Percentiles rank a stretch among this genome's conserved stretches.
phyloP scores from a whole-genome alignment of 2,113 vertebrate species.

The Rallus limicola region DNA sequence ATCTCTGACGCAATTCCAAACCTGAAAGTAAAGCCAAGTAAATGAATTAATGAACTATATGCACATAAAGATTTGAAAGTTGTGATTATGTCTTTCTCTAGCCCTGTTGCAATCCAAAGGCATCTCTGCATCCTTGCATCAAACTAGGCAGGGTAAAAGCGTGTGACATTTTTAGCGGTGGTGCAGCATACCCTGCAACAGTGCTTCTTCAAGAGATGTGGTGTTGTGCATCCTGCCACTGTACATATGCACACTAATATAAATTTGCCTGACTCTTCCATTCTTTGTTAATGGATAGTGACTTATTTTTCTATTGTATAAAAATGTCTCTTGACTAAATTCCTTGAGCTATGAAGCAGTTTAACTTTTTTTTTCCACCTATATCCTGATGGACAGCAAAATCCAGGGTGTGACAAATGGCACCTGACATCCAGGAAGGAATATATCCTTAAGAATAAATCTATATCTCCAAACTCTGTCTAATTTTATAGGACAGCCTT shows the following conservation, averaged over 20 bases:
- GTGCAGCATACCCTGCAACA: background rate
- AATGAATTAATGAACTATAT: background rate
- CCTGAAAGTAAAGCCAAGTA: background rate
- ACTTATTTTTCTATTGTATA: slow-evolving; percentile 15
- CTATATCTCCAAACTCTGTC: slow-evolving; percentile 72
- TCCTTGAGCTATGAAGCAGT: slow-evolving; percentile 66
- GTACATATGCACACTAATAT: background rate
- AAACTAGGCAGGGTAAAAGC: background rate
- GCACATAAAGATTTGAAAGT: background rate
- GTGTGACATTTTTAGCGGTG: background rate
- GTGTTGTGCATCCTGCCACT: slow-evolving; percentile 17
- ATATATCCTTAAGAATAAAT: slow-evolving; percentile 78
- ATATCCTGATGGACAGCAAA: slow-evolving; percentile 79
- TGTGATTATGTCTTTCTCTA: background rate
- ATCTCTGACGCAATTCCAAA: background rate
- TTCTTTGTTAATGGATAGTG: slow-evolving; percentile 33
- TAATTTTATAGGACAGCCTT: slow-evolving; percentile 78
- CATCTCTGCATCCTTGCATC: background rate
- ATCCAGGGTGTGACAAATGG: slow-evolving; percentile 79
- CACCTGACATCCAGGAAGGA: slow-evolving; percentile 80
- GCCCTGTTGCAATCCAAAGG: background rate
- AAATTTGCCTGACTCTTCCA: slow-evolving; percentile 4
- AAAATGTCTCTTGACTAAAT: slow-evolving; percentile 58
- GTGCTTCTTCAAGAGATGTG: background rate
- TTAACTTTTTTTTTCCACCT: slow-evolving; percentile 45